Base-by-base conservation (phyloP, 1,140 invertebrate genomes). In the Trichoplusia ni region DNA sequence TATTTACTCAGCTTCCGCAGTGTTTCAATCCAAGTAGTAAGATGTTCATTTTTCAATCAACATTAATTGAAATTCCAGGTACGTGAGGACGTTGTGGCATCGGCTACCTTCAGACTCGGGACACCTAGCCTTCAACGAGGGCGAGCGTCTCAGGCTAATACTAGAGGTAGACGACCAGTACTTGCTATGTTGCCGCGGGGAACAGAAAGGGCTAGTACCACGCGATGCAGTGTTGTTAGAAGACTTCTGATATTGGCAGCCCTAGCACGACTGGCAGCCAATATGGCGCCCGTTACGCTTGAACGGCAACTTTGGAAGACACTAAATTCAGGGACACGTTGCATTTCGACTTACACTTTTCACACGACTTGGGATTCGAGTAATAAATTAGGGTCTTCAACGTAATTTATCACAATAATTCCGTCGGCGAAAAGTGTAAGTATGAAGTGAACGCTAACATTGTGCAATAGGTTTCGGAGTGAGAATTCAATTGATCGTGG, bases 41-140 rank as follows among this genome's bases (percentile, higher is more conserved):
- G n/a, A n/a, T n/a, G n/a, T n/a, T n/a, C 6, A 9, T 7, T 9
- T 4, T 44, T 21, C 8, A 0, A 4, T 21, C 7, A 18, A 21
- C 19, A 18, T 21, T 37, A 47, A 42, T 35, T 21, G 11, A 14
- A 35, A 62, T 92, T 91, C 2, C 89, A 96, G 95, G 83, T 92
- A 94, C 75, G 95, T 95, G 23, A 92, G 94, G 77, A 95, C 95
- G 2, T 79, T 96, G 8, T 94, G 94, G 77, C 95, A 96, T 74
- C 91, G 95, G 69, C 80, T 95, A 51, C 93, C 95, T 8, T 94
- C 95, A 1, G 94, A 95, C 73, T 95, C 94, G 31, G 95, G 95
- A 27, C 95, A 96, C 73, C 86, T 96, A n/a, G 94, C 95, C 11
- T 96, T 95, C 87, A 95, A 94, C 71, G 94, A 95, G 77, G 95